phyloP scores from a whole-genome alignment of 2,888 invertebrate genomes.

The Argynnis bischoffii region DNA sequence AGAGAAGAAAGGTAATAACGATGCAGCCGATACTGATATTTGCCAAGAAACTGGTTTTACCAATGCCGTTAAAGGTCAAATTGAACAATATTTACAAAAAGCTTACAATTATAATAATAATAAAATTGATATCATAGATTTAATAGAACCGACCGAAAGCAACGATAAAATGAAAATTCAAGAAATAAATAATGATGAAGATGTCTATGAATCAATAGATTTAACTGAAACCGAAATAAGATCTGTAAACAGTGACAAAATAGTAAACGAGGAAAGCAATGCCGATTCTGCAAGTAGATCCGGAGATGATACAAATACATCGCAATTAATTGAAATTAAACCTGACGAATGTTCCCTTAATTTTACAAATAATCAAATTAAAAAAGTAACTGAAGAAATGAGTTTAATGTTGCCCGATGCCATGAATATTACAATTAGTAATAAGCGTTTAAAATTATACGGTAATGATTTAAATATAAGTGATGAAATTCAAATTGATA shows the following conservation, averaged over 20 bases:
- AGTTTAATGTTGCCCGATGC: no score
- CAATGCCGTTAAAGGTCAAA: conserved; percentile 57
- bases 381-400: no score
- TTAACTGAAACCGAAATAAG: background rate
- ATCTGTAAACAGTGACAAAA: background rate
- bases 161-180: background rate
- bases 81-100: conserved; percentile 58
- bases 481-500: background rate
- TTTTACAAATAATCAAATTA: no score
- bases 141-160: background rate
- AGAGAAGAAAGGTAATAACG: conserved; percentile 52
- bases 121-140: conserved; percentile 35
- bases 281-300: no score
- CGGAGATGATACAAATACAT: no score
- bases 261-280: background rate
- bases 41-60: conserved; percentile 53
- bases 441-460: background rate
- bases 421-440: no score
- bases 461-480: background rate
- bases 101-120: conserved; percentile 39
- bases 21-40: conserved; percentile 46
- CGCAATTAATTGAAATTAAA: no score
- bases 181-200: background rate
- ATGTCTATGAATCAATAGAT: background rate
- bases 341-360: no score